phyloP scores from a whole-genome alignment of 2,113 vertebrate species.

The Galbula dea region DNA sequence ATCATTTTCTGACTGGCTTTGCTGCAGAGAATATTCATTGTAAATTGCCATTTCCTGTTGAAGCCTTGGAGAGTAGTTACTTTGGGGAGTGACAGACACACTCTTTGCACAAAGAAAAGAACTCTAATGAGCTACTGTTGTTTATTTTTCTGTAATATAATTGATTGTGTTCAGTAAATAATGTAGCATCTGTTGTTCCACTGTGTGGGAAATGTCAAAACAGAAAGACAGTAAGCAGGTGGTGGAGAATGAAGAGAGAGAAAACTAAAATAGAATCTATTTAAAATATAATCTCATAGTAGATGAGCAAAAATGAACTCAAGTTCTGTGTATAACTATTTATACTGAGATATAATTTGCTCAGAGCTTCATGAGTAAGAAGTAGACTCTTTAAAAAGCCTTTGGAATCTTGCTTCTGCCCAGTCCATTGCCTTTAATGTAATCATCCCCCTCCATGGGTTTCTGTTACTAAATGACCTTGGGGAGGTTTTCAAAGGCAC shows the following conservation, averaged over 20 bases:
- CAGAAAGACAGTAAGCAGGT: conserved; percentile 78
- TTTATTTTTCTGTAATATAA: conserved; percentile 96
- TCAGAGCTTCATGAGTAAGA: conserved; percentile 25
- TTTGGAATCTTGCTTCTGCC: background rate
- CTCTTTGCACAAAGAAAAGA: conserved; percentile 80
- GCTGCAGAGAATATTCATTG: conserved; percentile 55
- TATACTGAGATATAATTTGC: conserved; percentile 60
- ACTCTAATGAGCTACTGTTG: conserved; percentile 96
- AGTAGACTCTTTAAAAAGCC: conserved; percentile 31
- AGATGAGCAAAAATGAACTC: conserved; percentile 61
- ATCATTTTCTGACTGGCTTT: conserved; percentile 54
- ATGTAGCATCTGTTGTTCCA: conserved; percentile 92
- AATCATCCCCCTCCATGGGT: background rate
- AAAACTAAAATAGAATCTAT: conserved; percentile 64
- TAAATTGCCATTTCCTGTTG: conserved; percentile 61
- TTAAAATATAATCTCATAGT: conserved; percentile 63
- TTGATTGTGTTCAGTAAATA: conserved; percentile 95
- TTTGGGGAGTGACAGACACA: conserved; percentile 36
- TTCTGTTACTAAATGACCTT: conserved; percentile 25
- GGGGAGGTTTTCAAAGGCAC: background rate
- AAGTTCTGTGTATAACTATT: conserved; percentile 67
- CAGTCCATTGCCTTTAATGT: background rate
- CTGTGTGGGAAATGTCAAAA: conserved; percentile 89
- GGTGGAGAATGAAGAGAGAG: conserved; percentile 55
- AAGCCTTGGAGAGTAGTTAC: conserved; percentile 61